Evolutionary conservation across 2,113 vertebrate species (phyloP).

Genomic region (Callorhinus ursinus): DNA sequence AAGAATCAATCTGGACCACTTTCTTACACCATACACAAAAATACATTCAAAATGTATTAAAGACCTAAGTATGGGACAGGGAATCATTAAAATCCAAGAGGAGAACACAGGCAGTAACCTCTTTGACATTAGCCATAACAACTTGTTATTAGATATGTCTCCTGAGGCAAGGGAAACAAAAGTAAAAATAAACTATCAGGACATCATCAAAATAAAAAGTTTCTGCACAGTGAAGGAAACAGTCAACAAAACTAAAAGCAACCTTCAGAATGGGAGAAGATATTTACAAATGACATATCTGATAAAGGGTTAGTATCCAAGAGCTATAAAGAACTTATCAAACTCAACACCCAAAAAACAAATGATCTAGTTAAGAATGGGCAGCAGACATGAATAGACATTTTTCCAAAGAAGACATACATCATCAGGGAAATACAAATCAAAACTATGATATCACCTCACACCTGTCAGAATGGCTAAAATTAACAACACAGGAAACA

Average conservation of each 20-base stretch:
- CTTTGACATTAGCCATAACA: not conserved
- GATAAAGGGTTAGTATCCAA: not conserved
- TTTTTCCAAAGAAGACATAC: no score
- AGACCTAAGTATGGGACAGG: not conserved
- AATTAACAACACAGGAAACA: no score
- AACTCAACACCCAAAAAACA: not conserved
- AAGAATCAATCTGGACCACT: not conserved
- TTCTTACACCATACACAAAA: not conserved
- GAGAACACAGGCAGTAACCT: not conserved
- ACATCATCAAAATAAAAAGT: not conserved
- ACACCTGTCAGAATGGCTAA: no score
- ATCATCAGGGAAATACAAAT: no score
- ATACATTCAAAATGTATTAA: not conserved
- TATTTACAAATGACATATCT: not conserved
- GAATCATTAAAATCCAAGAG: not conserved
- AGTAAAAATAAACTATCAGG: not conserved
- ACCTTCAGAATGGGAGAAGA: not conserved
- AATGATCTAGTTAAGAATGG: no score
- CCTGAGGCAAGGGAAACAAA: not conserved
- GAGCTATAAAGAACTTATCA: not conserved
- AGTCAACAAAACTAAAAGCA: not conserved
- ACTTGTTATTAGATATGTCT: not conserved
- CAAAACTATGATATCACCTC: no score
- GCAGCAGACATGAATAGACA: no score
- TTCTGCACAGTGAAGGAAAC: not conserved